A percentile compares a stretch with the other conserved stretches of the same genome.
Evolutionary conservation across 1,140 invertebrate genomes (phyloP).

Genomic region (Drosophila triauraria): DNA sequence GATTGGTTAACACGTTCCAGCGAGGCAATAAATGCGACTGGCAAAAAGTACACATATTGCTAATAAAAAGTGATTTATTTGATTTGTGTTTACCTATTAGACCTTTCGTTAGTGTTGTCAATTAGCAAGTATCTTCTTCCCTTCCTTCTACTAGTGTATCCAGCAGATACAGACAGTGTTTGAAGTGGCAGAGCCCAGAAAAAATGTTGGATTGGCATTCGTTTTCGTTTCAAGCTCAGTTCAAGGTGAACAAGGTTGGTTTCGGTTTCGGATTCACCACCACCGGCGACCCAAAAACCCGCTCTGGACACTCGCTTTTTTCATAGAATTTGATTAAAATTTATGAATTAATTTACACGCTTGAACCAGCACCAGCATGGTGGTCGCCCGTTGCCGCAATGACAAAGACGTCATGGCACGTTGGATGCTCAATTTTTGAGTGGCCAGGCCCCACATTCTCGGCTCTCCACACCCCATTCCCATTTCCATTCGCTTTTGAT

Average conservation of each 20-base stretch:
- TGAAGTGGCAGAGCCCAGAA: conserved; percentile 19
- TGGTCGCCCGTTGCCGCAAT: conserved; percentile 18
- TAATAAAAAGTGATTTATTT: conserved; percentile 56
- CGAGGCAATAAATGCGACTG: conserved; percentile 11
- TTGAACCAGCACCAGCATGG: conserved; percentile 29
- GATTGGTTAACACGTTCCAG: conserved; percentile 22
- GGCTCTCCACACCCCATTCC: conserved; percentile 1
- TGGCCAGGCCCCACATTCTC: conserved; percentile 13
- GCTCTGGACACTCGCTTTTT: conserved; percentile 38
- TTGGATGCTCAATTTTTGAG: conserved; percentile 39
- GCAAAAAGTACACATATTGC: conserved; percentile 10
- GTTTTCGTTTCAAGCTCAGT: conserved; percentile 42
- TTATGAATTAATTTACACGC: conserved; percentile 60
- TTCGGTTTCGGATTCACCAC: conserved; percentile 16
- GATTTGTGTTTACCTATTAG: conserved; percentile 28
- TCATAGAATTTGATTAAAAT: conserved; percentile 66
- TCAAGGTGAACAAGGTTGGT: conserved; percentile 51
- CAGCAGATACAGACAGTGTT: conserved; percentile 29
- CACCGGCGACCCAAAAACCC: conserved; percentile 40
- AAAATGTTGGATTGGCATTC: conserved; percentile 28
- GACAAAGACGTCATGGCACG: conserved; percentile 38
- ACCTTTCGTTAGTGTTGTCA: conserved; percentile 23
- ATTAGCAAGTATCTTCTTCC: conserved; percentile 36
- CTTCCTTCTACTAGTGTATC: background rate
- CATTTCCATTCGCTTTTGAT: conserved; percentile 30